A percentile compares a stretch with the other conserved stretches of the same genome.
These are phyloP conservation scores for Dastarcus helophoroides DNA, from an alignment of 2,888 invertebrate genomes.

Conservation along the genomic window DNA sequence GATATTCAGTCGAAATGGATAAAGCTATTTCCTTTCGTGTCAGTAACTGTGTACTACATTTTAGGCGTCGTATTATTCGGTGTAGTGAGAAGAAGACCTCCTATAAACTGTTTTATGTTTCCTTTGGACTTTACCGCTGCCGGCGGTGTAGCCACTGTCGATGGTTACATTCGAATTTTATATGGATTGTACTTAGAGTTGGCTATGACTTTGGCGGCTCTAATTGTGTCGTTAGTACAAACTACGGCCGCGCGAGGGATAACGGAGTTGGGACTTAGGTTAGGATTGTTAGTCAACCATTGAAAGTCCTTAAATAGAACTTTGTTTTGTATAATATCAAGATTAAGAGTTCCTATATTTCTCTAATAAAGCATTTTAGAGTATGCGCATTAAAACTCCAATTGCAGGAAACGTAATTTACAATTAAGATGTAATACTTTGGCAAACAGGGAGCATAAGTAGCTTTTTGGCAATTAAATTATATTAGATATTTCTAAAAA, in stretches of 20 bases:
- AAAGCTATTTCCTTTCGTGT: slow-evolving; percentile 36
- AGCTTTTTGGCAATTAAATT: no score
- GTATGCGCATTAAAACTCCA: no score
- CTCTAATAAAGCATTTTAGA: no score
- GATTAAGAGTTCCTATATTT: no score
- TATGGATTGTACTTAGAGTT: slow-evolving; percentile 59
- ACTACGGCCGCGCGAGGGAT: slow-evolving; percentile 46
- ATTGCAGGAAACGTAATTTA: no score
- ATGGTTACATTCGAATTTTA: slow-evolving; percentile 45
- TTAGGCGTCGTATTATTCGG: slow-evolving; percentile 51
- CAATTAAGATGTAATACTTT: no score
- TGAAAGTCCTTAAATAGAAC: slow-evolving; percentile 20
- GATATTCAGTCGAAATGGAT: slow-evolving; percentile 28
- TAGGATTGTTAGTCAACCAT: slow-evolving; percentile 43
- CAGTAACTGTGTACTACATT: slow-evolving; percentile 44
- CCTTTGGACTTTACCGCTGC: slow-evolving; percentile 60
- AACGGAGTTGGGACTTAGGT: slow-evolving; percentile 42
- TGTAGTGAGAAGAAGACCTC: slow-evolving; percentile 39
- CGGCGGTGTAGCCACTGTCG: slow-evolving; percentile 51
- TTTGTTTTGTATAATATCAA: no score
- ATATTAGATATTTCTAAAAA: no score
- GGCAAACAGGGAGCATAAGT: no score
- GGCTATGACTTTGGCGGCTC: slow-evolving; percentile 50
- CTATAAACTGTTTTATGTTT: slow-evolving; percentile 49
- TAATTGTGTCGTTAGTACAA: slow-evolving; percentile 47